phyloP scores from a whole-genome alignment of 53 echinoderm and acorn worm genomes.

The Stichopus horrens region DNA sequence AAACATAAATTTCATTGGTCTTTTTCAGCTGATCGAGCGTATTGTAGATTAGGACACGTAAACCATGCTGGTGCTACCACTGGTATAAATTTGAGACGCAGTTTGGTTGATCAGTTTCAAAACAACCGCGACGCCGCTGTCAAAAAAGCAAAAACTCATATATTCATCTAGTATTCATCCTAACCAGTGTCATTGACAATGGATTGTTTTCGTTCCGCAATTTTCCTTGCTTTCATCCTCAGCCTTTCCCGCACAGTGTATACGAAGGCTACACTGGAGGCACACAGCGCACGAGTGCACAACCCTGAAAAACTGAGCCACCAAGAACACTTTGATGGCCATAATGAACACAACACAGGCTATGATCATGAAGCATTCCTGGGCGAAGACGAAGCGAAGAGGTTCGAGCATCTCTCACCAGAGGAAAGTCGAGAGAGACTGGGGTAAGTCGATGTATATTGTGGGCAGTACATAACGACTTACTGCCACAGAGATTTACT shows the following conservation, averaged over 20 bases:
- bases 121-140: not conserved
- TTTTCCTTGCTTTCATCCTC: constrained; percentile 33
- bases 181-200: not conserved
- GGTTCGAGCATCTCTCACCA: constrained; percentile 81
- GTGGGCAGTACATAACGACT: too few species aligned
- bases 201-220: not conserved
- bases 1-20: constrained; percentile 4
- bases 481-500: too few species aligned
- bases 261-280: constrained; percentile 62
- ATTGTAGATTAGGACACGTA: constrained; percentile 7
- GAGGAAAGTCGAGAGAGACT: constrained; percentile 77
- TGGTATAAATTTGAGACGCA: constrained; percentile 6
- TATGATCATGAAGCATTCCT: constrained; percentile 97
- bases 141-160: not conserved
- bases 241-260: constrained; percentile 33
- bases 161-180: constrained; percentile 13
- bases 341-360: constrained; percentile 74
- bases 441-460: constrained; percentile 62
- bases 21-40: constrained; percentile 18
- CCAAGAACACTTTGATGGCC: constrained; percentile 71
- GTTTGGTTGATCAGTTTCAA: not conserved
- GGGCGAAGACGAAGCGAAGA: constrained; percentile 86
- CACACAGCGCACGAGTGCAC: constrained; percentile 60
- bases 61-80: not conserved
- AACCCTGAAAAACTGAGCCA: constrained; percentile 69